These are phyloP conservation scores for Rhinichthys osculus DNA, from an alignment of 2,797 vertebrate genomes.

Conservation along the genomic window DNA sequence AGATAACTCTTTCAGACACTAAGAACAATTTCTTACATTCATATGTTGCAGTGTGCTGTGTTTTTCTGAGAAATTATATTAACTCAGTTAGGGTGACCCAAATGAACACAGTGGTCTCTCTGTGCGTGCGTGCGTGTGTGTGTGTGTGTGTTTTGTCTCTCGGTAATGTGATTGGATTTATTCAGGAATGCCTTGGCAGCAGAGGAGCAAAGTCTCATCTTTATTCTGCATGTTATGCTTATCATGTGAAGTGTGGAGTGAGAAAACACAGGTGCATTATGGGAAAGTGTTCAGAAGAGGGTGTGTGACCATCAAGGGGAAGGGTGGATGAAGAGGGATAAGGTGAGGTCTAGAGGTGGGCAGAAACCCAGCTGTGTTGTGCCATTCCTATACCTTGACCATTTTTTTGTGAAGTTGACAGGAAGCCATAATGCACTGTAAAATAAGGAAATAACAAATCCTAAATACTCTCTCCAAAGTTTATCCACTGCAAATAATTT, in stretches of 20 bases:
- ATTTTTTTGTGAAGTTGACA: too few relatives aligned
- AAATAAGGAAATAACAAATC: background rate
- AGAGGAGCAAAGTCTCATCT: conserved; percentile 16
- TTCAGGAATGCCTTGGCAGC: conserved; percentile 40
- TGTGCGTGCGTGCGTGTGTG: background rate
- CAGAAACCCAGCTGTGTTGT: conserved; percentile 1
- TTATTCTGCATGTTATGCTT: background rate
- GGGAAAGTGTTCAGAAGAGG: background rate
- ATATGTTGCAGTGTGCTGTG: background rate
- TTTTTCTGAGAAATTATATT: background rate
- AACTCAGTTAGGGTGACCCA: background rate
- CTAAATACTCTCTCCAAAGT: background rate
- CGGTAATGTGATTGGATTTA: conserved; percentile 39
- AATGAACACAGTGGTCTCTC: conserved; percentile 1
- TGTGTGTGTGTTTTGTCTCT: background rate
- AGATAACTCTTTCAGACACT: background rate
- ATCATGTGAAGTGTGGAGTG: conserved; percentile 5
- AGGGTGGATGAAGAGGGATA: background rate
- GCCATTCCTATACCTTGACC: background rate
- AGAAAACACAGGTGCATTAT: background rate
- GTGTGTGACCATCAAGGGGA: background rate
- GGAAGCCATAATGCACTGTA: background rate
- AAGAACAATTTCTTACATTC: background rate
- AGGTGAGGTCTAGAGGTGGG: background rate
- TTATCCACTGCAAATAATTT: background rate